phyloP scores from a whole-genome alignment of 1,140 invertebrate species.

The Saxidomus purpurata region DNA sequence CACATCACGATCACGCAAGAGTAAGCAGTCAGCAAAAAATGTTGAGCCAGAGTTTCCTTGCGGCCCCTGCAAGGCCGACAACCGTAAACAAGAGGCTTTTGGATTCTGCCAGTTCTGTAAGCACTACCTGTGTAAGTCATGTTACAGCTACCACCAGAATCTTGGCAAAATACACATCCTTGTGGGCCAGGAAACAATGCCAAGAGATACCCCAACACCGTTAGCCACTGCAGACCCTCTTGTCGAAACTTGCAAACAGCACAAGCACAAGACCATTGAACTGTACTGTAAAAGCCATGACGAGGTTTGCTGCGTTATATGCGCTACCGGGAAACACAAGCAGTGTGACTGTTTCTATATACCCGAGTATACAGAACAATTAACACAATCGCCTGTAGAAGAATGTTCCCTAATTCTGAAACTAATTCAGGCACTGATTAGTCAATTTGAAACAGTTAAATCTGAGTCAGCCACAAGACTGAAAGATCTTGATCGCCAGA shows the following conservation, averaged over 20 bases:
- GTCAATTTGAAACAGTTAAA: constrained; percentile 58
- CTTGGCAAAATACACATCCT: constrained; percentile 48
- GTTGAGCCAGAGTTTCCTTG: constrained; percentile 31
- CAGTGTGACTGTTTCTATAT: constrained; percentile 57
- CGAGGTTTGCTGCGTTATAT: constrained; percentile 63
- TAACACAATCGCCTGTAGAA: constrained; percentile 24
- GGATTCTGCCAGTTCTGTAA: constrained; percentile 61
- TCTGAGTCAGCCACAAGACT: constrained; percentile 42
- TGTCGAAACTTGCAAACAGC: constrained; percentile 22
- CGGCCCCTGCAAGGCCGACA: constrained; percentile 50
- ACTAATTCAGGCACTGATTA: constrained; percentile 41
- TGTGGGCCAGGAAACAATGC: constrained; percentile 32
- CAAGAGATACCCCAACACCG: constrained; percentile 14
- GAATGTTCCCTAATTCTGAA: constrained; percentile 49
- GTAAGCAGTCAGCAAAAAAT: not conserved
- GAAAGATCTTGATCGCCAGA: constrained; percentile 61
- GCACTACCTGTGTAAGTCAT: constrained; percentile 60
- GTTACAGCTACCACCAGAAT: constrained; percentile 55
- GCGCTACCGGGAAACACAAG: constrained; percentile 51
- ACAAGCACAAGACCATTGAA: constrained; percentile 54
- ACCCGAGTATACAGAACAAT: constrained; percentile 33
- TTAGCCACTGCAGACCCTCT: not conserved
- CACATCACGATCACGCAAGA: constrained; percentile 13
- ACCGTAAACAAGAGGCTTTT: not conserved
- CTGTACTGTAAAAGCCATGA: constrained; percentile 60